A percentile compares a stretch with the other conserved stretches of the same genome.
Conservation (phyloP, 2,113 vertebrate species). For the Eolophus roseicapilla region DNA sequence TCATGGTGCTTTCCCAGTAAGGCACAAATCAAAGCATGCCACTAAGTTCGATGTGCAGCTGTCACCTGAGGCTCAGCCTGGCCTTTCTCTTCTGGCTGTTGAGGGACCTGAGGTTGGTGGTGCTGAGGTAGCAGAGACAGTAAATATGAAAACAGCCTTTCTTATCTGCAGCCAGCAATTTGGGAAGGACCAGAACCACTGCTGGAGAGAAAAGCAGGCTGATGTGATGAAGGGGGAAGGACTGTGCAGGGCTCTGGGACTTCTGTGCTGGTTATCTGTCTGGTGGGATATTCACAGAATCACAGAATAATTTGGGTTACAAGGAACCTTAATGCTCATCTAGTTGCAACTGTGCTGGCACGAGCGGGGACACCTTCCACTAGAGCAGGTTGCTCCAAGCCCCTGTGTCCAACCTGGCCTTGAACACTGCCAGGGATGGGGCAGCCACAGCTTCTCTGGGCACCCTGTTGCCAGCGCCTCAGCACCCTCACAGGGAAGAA, state of each 20-base stretch:
- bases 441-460: too few relatives aligned
- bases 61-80: background rate
- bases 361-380: background rate
- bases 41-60: fast-evolving
- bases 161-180: background rate
- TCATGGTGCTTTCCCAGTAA: background rate
- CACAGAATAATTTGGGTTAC: background rate
- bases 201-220: background rate
- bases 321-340: background rate
- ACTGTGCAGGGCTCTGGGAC: fast-evolving
- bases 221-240: background rate
- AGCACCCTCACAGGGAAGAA: background rate
- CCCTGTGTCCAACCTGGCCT: too few relatives aligned
- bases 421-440: too few relatives aligned
- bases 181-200: background rate
- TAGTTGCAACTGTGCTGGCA: background rate
- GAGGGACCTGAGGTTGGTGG: background rate
- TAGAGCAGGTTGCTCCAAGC: background rate
- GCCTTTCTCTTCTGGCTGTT: fast-evolving
- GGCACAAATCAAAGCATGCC: background rate
- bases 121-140: background rate
- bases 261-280: fast-evolving
- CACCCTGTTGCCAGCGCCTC: background rate
- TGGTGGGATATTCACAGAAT: background rate
- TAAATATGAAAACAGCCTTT: background rate